These are phyloP conservation scores for Deroplatys truncata DNA, from an alignment of 2,888 invertebrate species.

Conservation along the genomic window DNA sequence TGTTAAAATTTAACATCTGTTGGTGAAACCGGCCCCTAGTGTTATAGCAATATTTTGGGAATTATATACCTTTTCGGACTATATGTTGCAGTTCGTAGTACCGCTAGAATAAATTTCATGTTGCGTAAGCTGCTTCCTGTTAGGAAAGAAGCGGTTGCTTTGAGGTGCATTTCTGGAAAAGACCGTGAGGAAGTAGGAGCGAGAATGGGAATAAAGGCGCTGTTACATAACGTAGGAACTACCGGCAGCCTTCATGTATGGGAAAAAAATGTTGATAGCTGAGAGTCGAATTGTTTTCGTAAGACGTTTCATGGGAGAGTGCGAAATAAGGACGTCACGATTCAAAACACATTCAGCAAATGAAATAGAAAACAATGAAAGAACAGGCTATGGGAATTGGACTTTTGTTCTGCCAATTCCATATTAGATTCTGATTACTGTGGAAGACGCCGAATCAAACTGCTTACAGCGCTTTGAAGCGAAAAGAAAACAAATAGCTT, in stretches of 20 bases:
- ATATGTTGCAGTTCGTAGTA: no score
- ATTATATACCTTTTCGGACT: no score
- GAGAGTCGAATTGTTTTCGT: neutral
- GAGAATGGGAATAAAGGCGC: neutral
- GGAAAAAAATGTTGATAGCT: neutral
- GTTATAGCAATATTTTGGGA: no score
- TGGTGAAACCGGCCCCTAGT: no score
- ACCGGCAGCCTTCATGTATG: neutral
- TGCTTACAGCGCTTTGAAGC: no score
- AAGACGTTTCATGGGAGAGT: neutral
- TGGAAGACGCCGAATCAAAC: no score
- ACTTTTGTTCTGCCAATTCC: no score
- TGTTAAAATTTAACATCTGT: no score
- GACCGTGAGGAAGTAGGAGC: no score
- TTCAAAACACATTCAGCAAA: neutral
- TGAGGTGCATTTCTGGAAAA: neutral
- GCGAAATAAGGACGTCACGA: neutral
- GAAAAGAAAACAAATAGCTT: no score
- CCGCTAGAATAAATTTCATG: no score
- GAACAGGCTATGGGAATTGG: neutral
- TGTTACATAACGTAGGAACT: neutral
- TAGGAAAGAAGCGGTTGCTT: neutral
- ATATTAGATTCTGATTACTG: no score
- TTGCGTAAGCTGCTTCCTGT: neutral
- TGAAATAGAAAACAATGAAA: neutral